These are phyloP conservation scores for Bombus breviceps DNA, from an alignment of 1,140 invertebrate genomes.

Conservation along the genomic window DNA sequence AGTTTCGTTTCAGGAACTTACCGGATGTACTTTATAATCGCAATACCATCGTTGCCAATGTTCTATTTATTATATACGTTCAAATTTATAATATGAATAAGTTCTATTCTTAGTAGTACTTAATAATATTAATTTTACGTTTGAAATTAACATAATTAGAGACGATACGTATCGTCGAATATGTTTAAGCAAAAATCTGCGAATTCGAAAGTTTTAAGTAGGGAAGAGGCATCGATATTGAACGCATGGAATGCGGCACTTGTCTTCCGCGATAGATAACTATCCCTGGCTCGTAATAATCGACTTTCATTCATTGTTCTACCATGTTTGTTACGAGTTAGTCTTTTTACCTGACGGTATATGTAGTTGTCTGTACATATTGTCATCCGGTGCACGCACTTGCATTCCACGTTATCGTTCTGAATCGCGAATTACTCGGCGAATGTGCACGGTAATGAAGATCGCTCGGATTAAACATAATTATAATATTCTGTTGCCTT, in stretches of 20 bases:
- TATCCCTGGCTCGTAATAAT: slow-evolving; percentile 55
- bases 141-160: background rate
- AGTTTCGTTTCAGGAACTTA: background rate
- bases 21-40: background rate
- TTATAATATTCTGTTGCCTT: background rate
- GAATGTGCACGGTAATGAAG: background rate
- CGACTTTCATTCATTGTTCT: slow-evolving; percentile 63
- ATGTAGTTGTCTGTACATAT: background rate
- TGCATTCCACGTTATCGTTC: slow-evolving; percentile 28
- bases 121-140: too few species aligned
- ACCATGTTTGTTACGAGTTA: slow-evolving; percentile 46
- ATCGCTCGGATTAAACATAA: background rate
- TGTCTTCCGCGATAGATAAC: slow-evolving; percentile 44
- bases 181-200: background rate
- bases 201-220: background rate
- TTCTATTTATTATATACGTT: background rate
- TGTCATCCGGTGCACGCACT: slow-evolving; percentile 38
- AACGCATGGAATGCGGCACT: background rate
- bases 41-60: background rate
- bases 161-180: background rate
- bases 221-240: slow-evolving; percentile 1
- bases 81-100: background rate
- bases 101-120: background rate
- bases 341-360: slow-evolving; percentile 18
- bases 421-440: slow-evolving; percentile 8